Evolutionary conservation across 2,113 vertebrate species (phyloP), one percentile per base, ranked within the genome.

Genomic region (Poeciliopsis prolifica): DNA sequence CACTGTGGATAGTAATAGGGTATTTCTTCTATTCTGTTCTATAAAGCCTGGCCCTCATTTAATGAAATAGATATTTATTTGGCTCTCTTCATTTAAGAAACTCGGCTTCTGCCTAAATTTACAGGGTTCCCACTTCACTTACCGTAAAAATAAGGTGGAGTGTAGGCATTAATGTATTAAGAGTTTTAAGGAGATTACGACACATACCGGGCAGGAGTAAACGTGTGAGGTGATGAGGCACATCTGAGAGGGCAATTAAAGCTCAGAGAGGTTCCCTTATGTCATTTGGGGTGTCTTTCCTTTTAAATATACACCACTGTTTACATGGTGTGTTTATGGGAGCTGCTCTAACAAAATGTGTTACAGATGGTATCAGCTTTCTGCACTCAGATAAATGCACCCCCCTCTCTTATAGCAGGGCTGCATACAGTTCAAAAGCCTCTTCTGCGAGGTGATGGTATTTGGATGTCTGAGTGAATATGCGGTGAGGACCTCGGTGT

Each of bases 281-380:
- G 62, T 44, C 17, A 68, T 69, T 77, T 60, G 60, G 33, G 19
- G 17, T 58, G 68, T 74, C 86, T 40, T 60, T 73, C 80, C 64
- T 73, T 86, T 89, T 87, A 85, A 88, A 79, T 86, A 79, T 48
- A 48, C 14, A 15, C 17, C 44, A 48, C 14, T 77, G 90, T 93
- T 92, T 91, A 88, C 77, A 76, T 35, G 64, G 70, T 58, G 68
- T 89, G 90, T 94, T 93, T 93, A 93, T 83, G 35, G 84, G 88
- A 89, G 72, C 78, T 79, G 89, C 87, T 91, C 89, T 93, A 92
- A 92, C 84, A 72, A 74, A 88, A 74, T n/a, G 64, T 78, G 80
- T 88, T 61, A 77, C 83, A 88, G 88, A 89, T 82, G 77, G 85
- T 83, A 89, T 86, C 78, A 80, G 83, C 79, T 68, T 77, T 75